Conservation (phyloP, 2,113 vertebrate genomes). For the Semnornis frantzii region DNA sequence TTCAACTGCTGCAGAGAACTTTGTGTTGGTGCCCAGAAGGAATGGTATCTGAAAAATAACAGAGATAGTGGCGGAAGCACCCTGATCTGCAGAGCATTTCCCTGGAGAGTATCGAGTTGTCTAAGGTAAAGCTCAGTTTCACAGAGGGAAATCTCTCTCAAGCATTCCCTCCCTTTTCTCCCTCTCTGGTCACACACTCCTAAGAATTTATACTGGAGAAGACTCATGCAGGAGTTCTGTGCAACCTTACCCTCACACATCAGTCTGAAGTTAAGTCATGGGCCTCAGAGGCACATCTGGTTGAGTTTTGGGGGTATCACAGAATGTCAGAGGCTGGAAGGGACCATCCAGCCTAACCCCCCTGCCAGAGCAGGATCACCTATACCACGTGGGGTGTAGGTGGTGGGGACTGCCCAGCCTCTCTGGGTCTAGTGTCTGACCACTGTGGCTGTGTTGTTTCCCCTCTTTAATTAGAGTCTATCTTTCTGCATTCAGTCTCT, state of each 20-base stretch:
- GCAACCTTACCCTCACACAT: not conserved
- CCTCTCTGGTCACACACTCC: not conserved
- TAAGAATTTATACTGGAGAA: not conserved
- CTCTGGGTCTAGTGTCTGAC: too few species aligned
- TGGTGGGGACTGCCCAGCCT: not conserved
- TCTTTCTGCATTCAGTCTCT: not conserved
- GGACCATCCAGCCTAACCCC: too few species aligned
- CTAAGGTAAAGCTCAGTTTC: not conserved
- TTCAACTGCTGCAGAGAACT: not conserved
- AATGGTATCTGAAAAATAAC: conserved; percentile 3
- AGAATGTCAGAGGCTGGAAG: too few species aligned
- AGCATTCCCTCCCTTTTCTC: not conserved
- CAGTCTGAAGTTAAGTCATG: not conserved
- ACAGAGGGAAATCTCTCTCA: not conserved
- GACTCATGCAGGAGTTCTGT: not conserved
- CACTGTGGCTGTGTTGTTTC: not conserved
- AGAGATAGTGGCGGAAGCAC: not conserved
- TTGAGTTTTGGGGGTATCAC: not conserved
- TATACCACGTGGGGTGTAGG: too few species aligned
- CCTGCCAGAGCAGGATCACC: too few species aligned
- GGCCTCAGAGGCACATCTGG: not conserved
- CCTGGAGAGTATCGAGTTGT: not conserved
- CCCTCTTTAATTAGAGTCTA: rapidly evolving
- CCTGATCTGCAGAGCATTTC: not conserved
- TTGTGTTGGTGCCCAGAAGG: not conserved